A percentile compares a stretch with the other conserved stretches of the same genome.
Conservation (phyloP, 1,140 invertebrate genomes). For the Megathymus violae region DNA sequence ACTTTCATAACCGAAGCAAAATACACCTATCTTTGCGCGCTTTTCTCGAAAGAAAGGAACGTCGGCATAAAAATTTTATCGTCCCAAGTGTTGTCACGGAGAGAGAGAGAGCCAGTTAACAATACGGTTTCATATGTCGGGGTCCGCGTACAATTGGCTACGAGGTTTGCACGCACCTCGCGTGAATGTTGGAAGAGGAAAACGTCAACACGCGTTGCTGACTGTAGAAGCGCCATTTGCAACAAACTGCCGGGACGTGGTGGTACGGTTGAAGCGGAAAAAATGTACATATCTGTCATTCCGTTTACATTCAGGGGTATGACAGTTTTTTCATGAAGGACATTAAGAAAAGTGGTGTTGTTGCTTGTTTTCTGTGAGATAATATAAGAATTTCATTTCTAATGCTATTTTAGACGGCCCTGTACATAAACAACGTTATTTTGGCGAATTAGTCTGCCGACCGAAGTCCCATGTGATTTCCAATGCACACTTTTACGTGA, state of each 20-base stretch:
- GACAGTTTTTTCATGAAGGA: constrained; percentile 15
- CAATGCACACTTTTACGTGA: too few relatives aligned
- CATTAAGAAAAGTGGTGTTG: background rate
- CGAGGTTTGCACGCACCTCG: constrained; percentile 7
- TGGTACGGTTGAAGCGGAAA: constrained; percentile 17
- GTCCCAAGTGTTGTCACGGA: constrained; percentile 31
- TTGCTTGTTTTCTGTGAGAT: too few relatives aligned
- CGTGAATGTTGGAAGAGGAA: background rate
- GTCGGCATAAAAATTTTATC: constrained; percentile 32
- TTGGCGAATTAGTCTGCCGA: too few relatives aligned
- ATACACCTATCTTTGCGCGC: constrained; percentile 26
- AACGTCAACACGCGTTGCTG: background rate
- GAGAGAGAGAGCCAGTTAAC: constrained; percentile 31
- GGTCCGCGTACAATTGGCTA: constrained; percentile 11
- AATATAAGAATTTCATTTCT: too few relatives aligned
- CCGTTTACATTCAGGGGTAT: constrained; percentile 10
- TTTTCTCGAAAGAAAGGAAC: constrained; percentile 14
- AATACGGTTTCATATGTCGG: constrained; percentile 33
- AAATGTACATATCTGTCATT: constrained; percentile 17
- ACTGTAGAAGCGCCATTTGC: constrained; percentile 24
- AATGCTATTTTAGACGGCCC: too few relatives aligned
- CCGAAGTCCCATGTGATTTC: too few relatives aligned
- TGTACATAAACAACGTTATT: too few relatives aligned
- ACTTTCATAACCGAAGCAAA: constrained; percentile 16
- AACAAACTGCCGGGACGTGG: constrained; percentile 26